Percentiles rank a stretch among this genome's conserved stretches.
phyloP scores from a whole-genome alignment of 2,888 invertebrate species.

The Cosmorhoe ocellata region DNA sequence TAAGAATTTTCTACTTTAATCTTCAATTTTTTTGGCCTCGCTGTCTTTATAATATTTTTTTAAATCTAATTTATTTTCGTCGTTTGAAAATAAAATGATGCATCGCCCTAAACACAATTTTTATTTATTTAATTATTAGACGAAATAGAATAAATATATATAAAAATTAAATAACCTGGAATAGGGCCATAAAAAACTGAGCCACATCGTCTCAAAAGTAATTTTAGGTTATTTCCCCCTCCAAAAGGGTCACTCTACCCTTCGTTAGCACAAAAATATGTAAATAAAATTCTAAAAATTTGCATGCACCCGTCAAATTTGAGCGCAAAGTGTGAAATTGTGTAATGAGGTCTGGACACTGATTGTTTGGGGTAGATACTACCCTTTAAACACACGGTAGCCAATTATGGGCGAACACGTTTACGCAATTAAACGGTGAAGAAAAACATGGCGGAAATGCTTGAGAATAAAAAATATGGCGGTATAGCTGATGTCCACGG shows the following conservation, averaged over 20 bases:
- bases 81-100: no score
- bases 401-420: not conserved
- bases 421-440: no score
- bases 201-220: conserved; percentile 6
- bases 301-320: conserved; percentile 38
- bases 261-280: conserved; percentile 34
- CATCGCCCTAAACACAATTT: no score
- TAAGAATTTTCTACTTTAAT: no score
- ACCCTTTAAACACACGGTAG: conserved; percentile 15
- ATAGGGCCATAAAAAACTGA: not conserved
- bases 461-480: no score
- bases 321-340: conserved; percentile 41
- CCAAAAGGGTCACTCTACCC: conserved; percentile 22
- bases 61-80: no score
- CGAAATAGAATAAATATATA: no score
- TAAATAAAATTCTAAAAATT: conserved; percentile 37
- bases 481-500: no score
- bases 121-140: no score
- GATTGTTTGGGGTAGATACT: conserved; percentile 32
- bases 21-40: no score
- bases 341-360: conserved; percentile 35
- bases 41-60: no score
- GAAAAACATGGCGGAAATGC: not conserved
- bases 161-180: no score
- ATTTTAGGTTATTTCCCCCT: conserved; percentile 11